Conservation (phyloP, 2,797 vertebrate species). For the Poecilia wingei region DNA sequence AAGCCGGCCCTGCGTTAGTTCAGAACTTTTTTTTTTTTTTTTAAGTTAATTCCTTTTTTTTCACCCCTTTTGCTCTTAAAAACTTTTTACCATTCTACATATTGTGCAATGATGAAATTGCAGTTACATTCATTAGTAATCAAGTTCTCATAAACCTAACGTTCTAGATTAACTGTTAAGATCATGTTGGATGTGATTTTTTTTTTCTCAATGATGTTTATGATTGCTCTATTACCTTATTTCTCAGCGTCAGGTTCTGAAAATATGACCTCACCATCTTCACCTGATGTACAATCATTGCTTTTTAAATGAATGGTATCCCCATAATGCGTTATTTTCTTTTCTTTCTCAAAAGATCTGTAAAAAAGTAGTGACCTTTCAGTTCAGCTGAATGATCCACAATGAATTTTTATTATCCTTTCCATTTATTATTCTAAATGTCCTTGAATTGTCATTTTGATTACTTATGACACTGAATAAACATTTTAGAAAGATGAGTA, state of each 20-base stretch:
- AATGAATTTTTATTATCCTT: neutral
- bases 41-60: neutral
- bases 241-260: neutral
- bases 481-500: neutral
- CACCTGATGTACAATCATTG: slow-evolving; percentile 4
- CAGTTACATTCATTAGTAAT: slow-evolving; percentile 9
- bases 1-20: neutral
- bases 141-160: neutral
- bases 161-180: slow-evolving; percentile 2
- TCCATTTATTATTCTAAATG: slow-evolving; percentile 4
- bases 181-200: slow-evolving; percentile 1
- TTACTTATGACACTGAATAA: neutral
- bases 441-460: slow-evolving; percentile 1
- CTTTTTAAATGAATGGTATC: slow-evolving; percentile 1
- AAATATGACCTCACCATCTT: neutral
- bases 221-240: neutral
- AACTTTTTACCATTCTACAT: neutral
- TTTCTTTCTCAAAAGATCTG: slow-evolving; percentile 35
- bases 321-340: slow-evolving; percentile 15
- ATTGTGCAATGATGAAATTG: slow-evolving; percentile 8
- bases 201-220: neutral
- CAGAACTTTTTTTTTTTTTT: neutral
- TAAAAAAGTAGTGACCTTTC: slow-evolving; percentile 13
- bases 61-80: neutral
- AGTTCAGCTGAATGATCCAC: slow-evolving; percentile 4